Base-by-base conservation (phyloP, 2,888 invertebrate genomes). In the Cosmia trapezina region DNA sequence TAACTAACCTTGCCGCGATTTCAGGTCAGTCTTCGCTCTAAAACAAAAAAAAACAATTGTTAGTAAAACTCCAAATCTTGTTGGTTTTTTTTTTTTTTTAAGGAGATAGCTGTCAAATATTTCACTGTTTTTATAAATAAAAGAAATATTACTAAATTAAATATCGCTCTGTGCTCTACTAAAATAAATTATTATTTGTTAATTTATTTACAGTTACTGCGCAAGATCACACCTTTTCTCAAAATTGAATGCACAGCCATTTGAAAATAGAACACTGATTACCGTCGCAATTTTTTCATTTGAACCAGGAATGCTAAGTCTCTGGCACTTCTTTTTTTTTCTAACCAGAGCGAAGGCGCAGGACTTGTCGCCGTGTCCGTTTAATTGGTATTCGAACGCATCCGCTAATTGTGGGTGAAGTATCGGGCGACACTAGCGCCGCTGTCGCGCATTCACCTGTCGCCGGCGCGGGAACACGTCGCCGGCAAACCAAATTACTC, bases 381-480 rank as follows among this genome's bases (percentile, higher is more conserved):
- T 90, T 94, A 94, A 94, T 94, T 94, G 94, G 94, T 91, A 89
- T 89, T 89, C 80, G 86, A 84, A 87, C 84, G 88, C 88, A 86
- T 86, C 85, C 90, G 87, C 93, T 94, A 94, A 94, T 94, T 94
- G 94, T 91, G 80, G 87, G 84, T 87, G 91, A 87, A 83, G 84
- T 75, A 80, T 78, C 85, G 62, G 69, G 81, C 87, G 87, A 89
- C 90, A 87, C 88, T 85, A 89, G 88, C 91, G 89, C 89, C 85
- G 77, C 85, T 63, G 73, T 82, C 73, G 76, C 87, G 89, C 89
- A 91, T 93, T 92, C 93, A 93, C 92, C 92, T 93, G 94, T 93
- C 93, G 73, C 66, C 22, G 51, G 73, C 75, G 69, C 76, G 65
- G 75, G 83, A 85, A 88, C 88, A 88, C 72, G 87, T 84, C 87